These are phyloP conservation scores for Huso huso DNA, from an alignment of 2,797 vertebrate species.

Conservation along the genomic window DNA sequence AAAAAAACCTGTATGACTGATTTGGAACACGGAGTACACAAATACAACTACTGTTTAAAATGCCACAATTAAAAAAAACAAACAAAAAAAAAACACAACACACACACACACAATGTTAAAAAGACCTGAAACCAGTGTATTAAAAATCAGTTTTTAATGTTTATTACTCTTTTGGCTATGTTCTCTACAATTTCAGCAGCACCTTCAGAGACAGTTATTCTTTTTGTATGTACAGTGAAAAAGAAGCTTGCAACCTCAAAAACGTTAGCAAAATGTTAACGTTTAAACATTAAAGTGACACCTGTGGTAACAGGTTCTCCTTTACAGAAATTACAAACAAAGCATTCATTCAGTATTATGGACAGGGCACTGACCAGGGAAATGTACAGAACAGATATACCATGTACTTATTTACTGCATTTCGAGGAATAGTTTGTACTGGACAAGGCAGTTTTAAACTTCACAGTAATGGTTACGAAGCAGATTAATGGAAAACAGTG, in stretches of 20 bases:
- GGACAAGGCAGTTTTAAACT: conserved; percentile 47
- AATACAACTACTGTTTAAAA: too few species aligned
- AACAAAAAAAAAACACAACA: too few species aligned
- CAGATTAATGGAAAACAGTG: neutral
- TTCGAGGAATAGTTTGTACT: conserved; percentile 54
- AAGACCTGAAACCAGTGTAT: conserved; percentile 7
- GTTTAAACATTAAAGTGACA: conserved; percentile 65
- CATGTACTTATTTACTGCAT: conserved; percentile 21
- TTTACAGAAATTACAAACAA: conserved; percentile 57
- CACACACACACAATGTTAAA: conserved; percentile 12
- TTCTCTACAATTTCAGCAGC: conserved; percentile 83
- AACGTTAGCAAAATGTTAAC: conserved; percentile 63
- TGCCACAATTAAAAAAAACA: too few species aligned
- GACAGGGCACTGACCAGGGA: conserved; percentile 52
- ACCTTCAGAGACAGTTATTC: conserved; percentile 67
- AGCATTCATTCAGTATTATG: conserved; percentile 55
- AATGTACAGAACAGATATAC: conserved; percentile 19
- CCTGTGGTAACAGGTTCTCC: conserved; percentile 54
- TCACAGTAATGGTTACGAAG: conserved; percentile 1
- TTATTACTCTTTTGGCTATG: conserved; percentile 77
- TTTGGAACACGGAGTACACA: too few species aligned
- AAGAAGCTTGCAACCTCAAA: conserved; percentile 63
- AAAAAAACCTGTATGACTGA: too few species aligned
- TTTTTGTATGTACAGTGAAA: conserved; percentile 67
- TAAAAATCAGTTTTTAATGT: conserved; percentile 61